Evolutionary conservation across 2,888 invertebrate genomes (phyloP).

Genomic region (Aquatica leii): DNA sequence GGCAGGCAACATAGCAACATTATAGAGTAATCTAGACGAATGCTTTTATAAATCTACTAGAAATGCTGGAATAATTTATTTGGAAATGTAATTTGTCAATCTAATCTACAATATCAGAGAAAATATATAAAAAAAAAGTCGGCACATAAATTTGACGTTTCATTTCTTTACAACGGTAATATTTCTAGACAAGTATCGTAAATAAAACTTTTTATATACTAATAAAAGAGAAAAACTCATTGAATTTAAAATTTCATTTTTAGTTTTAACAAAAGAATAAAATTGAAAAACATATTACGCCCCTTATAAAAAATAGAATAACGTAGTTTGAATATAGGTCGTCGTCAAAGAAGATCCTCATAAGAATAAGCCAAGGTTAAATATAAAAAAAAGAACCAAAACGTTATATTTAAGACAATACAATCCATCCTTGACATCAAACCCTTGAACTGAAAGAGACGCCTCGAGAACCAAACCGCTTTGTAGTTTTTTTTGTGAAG

Average conservation of each 20-base stretch:
- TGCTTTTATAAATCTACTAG: too few relatives aligned
- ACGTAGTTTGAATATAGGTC: background rate
- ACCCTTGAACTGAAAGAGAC: background rate
- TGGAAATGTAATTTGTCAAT: too few relatives aligned
- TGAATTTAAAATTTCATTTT: too few relatives aligned
- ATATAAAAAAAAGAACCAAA: background rate
- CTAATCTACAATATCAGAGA: too few relatives aligned
- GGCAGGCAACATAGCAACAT: too few relatives aligned
- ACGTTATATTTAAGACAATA: background rate
- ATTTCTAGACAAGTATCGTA: background rate
- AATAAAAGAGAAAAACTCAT: slow-evolving; percentile 1
- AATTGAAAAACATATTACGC: background rate
- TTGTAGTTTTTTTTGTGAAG: too few relatives aligned
- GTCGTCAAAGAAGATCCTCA: background rate
- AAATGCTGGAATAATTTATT: too few relatives aligned
- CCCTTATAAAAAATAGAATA: background rate
- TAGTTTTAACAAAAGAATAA: background rate
- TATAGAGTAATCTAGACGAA: too few relatives aligned
- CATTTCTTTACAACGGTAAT: too few relatives aligned
- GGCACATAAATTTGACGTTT: too few relatives aligned
- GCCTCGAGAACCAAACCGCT: too few relatives aligned
- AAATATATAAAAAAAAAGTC: too few relatives aligned
- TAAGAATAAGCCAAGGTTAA: background rate
- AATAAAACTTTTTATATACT: background rate
- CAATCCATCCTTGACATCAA: background rate